Percentiles rank a stretch among this genome's conserved stretches.
Evolutionary conservation across 1,140 invertebrate genomes (phyloP).

Genomic region (Scaptomyza pallida): DNA sequence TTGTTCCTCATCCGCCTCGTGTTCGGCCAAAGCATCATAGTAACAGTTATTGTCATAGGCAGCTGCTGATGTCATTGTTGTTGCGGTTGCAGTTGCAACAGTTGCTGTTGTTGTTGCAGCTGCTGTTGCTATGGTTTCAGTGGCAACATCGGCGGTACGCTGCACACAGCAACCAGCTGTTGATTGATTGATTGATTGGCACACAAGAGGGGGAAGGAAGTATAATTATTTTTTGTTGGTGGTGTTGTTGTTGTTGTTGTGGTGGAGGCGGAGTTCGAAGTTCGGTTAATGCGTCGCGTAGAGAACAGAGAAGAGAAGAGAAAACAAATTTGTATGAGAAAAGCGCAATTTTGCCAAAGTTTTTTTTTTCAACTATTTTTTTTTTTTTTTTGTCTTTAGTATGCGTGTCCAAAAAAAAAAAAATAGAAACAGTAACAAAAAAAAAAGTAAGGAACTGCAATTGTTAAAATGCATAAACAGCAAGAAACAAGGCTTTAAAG

Average conservation of each 20-base stretch:
- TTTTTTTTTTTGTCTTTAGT: conserved; percentile 21
- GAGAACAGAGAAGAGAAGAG: conserved; percentile 77
- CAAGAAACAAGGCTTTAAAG: conserved; percentile 8
- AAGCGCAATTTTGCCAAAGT: conserved; percentile 65
- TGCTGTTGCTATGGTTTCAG: conserved; percentile 13
- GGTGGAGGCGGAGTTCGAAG: not conserved
- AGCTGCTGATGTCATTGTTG: conserved; percentile 19
- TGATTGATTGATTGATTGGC: not conserved
- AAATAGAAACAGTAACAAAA: conserved; percentile 30
- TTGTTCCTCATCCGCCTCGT: conserved; percentile 50
- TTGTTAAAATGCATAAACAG: conserved; percentile 21
- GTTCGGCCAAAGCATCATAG: conserved; percentile 77
- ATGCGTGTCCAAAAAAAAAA: conserved; percentile 7
- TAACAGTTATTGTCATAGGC: conserved; percentile 71
- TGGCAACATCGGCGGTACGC: conserved; percentile 11
- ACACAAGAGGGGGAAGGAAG: conserved; percentile 8
- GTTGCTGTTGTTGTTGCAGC: not conserved
- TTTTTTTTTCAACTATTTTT: conserved; percentile 1
- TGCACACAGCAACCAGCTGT: not conserved
- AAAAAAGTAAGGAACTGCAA: conserved; percentile 20
- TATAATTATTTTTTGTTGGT: too few relatives aligned
- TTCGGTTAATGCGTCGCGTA: conserved; percentile 1
- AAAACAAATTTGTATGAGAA: conserved; percentile 81
- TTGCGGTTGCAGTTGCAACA: conserved; percentile 5
- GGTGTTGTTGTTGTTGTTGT: not conserved